Base-by-base conservation (phyloP, 2,888 invertebrate species). In the Cremastinae sp. region DNA sequence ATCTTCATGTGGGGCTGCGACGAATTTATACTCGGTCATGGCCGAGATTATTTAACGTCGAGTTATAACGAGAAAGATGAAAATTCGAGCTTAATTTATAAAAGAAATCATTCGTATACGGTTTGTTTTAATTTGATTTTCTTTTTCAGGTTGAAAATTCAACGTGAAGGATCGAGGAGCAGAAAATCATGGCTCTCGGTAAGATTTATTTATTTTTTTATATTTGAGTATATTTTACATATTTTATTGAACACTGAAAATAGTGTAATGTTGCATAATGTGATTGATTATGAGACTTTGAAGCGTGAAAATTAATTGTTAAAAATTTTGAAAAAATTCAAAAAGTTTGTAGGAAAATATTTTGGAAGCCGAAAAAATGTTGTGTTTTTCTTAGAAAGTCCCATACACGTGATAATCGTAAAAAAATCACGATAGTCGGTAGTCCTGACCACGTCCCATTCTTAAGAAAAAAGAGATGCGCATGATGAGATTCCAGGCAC, bases 401-500 rank as follows among this genome's bases (percentile, higher is more conserved):
- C 37, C 43, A 12, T 37, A 37, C 12, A 39, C 9, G 39, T 39
- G 12, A 14, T n/a, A 18, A 55, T 45, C 45, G 12, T 35, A 7
- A 20, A 66, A 39, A 58, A 61, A 76, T 72, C 75, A 66, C 72
- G 37, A 72, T 58, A 62, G 75, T 62, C 55, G 35, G 61, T 53
- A n/a, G 41, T 62, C 43, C 28, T 45, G 20, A 9, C 41, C 62
- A 66, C 68, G 71, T 56, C 35, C 28, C 58, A 39, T 59, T 55
- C 61, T 37, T 45, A 61, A 53, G 49, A 58, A 61, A 61, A 58
- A 47, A 61, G 41, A 69, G 58, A 68, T 49, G 1, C 68, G 41
- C 64, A 55, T 16, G 28, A 41, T 14, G 37, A 51, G 68, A 76
- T 76, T 76, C 75, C 51, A 64, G 53, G 56, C 75, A 76, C 75